Percentiles rank a stretch among this genome's conserved stretches.
phyloP scores from a whole-genome alignment of 1,140 invertebrate species.

The Galleria mellonella region DNA sequence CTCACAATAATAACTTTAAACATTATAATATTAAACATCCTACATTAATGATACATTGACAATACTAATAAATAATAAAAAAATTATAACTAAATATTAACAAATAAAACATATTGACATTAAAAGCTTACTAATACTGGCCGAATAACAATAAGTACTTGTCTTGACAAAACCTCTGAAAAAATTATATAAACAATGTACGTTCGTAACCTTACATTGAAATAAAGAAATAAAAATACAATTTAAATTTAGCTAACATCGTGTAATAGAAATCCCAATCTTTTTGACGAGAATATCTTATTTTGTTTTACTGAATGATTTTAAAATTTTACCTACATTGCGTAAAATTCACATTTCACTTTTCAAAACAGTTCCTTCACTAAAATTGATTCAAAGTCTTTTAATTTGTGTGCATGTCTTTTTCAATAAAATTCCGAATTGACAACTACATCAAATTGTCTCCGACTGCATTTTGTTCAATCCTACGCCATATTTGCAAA shows the following conservation, averaged over 20 bases:
- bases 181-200: conserved; percentile 9
- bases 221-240: conserved; percentile 25
- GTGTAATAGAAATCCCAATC: conserved; percentile 20
- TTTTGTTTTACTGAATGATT: conserved; percentile 29
- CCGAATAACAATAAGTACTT: conserved; percentile 6
- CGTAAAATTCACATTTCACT: conserved; percentile 63
- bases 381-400: conserved; percentile 25
- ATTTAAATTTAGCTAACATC: conserved; percentile 27
- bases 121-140: background rate
- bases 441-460: conserved; percentile 56
- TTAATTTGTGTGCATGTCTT: conserved; percentile 48
- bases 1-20: background rate
- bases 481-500: conserved; percentile 66
- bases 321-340: conserved; percentile 51
- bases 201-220: background rate
- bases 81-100: background rate
- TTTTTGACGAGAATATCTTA: conserved; percentile 17
- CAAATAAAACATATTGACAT: background rate
- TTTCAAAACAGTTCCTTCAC: conserved; percentile 35
- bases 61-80: background rate
- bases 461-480: conserved; percentile 62
- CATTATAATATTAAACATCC: background rate
- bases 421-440: conserved; percentile 52
- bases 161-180: conserved; percentile 49
- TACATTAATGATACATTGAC: background rate